A percentile compares a stretch with the other conserved stretches of the same genome.
Evolutionary conservation across 2,888 invertebrate species (phyloP).

Genomic region (Anodontia alba): DNA sequence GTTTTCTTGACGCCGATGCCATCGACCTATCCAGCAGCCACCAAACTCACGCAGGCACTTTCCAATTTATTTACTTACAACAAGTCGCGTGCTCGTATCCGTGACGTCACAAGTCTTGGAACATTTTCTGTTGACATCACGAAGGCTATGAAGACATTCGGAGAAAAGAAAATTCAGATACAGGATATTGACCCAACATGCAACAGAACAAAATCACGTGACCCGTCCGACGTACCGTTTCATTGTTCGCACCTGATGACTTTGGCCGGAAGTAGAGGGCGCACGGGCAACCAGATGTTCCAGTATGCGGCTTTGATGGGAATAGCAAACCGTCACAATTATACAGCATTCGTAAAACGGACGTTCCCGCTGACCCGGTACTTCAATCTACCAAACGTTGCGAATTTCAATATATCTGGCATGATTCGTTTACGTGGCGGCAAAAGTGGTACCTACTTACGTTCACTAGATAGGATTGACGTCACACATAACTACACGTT

Average conservation of each 20-base stretch:
- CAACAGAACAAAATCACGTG: background rate
- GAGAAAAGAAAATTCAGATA: background rate
- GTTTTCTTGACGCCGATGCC: background rate
- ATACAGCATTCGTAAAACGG: conserved; percentile 47
- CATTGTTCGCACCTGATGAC: conserved; percentile 12
- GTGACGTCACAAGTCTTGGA: background rate
- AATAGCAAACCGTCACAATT: conserved; percentile 50
- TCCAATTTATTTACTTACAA: background rate
- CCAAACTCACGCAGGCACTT: background rate
- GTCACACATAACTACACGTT: conserved; percentile 54
- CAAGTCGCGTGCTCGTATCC: background rate
- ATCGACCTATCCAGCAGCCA: background rate
- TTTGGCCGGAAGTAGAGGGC: conserved; percentile 39
- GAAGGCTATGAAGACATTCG: background rate
- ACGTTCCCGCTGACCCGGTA: conserved; percentile 31
- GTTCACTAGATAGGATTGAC: conserved; percentile 25
- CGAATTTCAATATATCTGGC: conserved; percentile 23
- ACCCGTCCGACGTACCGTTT: background rate
- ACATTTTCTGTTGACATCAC: background rate
- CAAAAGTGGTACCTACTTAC: conserved; percentile 41
- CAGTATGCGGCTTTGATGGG: conserved; percentile 63
- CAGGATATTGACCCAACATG: background rate
- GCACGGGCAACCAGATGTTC: conserved; percentile 68
- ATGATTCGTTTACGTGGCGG: conserved; percentile 29
- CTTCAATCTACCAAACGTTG: conserved; percentile 37